These are phyloP conservation scores for Pseudachorutes palmiensis DNA, from an alignment of 1,140 invertebrate species.

Conservation along the genomic window DNA sequence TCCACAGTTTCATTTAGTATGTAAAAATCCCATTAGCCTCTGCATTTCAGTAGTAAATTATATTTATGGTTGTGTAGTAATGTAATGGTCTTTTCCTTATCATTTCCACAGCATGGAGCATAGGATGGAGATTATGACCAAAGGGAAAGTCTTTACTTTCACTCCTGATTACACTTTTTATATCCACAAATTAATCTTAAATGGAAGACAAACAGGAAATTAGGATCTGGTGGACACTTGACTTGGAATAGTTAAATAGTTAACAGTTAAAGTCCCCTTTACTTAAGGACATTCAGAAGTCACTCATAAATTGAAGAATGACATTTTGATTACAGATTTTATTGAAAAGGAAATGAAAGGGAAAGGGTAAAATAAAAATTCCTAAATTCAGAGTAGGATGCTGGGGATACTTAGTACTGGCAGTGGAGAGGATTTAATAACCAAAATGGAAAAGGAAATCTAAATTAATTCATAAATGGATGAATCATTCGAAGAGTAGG, in stretches of 20 bases:
- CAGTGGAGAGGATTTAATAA: too few relatives aligned
- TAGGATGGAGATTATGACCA: too few relatives aligned
- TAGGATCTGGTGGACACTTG: too few relatives aligned
- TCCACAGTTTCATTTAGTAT: neutral
- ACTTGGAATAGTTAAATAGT: too few relatives aligned
- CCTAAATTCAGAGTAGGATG: neutral
- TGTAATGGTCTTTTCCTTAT: conserved; percentile 1
- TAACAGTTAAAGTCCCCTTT: too few relatives aligned
- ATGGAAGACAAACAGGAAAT: too few relatives aligned
- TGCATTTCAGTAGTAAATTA: neutral
- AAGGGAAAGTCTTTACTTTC: conserved; percentile 6
- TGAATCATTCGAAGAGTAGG: too few relatives aligned
- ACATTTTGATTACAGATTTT: conserved; percentile 17
- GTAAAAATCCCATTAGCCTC: conserved; percentile 4
- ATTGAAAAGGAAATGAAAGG: neutral
- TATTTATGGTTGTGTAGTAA: neutral
- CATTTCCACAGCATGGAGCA: too few relatives aligned
- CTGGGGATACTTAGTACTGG: too few relatives aligned
- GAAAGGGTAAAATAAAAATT: neutral
- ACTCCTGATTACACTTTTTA: neutral
- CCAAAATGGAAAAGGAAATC: neutral
- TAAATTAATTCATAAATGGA: too few relatives aligned
- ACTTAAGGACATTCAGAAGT: neutral
- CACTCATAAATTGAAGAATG: conserved; percentile 15
- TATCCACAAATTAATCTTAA: too few relatives aligned